Conservation (phyloP, 2,888 invertebrate species). For the Norana najaformis region DNA sequence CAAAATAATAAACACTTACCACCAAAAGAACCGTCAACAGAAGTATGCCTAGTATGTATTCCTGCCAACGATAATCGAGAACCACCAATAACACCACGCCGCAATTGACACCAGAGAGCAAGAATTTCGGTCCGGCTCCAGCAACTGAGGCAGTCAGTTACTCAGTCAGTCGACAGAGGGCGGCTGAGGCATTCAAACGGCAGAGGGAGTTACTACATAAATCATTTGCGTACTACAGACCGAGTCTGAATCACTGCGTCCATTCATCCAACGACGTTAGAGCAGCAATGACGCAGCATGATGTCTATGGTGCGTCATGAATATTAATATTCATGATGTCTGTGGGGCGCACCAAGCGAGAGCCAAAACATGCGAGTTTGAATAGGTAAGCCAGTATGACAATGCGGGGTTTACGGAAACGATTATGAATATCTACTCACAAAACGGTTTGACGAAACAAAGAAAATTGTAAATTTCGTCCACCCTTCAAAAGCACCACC, state of each 20-base stretch:
- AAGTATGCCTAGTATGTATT: neutral
- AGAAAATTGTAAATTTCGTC: no score
- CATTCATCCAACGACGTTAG: neutral
- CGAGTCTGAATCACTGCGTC: neutral
- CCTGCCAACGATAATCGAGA: neutral
- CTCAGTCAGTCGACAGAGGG: neutral
- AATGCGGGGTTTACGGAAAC: no score
- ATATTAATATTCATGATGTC: neutral
- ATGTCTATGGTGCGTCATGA: neutral
- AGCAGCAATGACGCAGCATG: neutral
- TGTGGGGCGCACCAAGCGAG: neutral
- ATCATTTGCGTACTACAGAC: neutral
- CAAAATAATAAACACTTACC: neutral
- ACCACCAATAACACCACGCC: neutral
- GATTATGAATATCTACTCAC: no score
- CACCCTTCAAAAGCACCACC: no score
- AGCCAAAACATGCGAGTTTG: no score
- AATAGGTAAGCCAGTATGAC: no score
- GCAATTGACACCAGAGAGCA: neutral
- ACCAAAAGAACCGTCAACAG: neutral
- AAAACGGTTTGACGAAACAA: no score
- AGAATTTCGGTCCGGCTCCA: neutral
- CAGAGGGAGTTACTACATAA: neutral
- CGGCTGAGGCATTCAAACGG: neutral
- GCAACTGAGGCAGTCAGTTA: neutral